These are phyloP conservation scores for Sthenelais limicola DNA, from an alignment of 2,888 invertebrate species.

Conservation along the genomic window DNA sequence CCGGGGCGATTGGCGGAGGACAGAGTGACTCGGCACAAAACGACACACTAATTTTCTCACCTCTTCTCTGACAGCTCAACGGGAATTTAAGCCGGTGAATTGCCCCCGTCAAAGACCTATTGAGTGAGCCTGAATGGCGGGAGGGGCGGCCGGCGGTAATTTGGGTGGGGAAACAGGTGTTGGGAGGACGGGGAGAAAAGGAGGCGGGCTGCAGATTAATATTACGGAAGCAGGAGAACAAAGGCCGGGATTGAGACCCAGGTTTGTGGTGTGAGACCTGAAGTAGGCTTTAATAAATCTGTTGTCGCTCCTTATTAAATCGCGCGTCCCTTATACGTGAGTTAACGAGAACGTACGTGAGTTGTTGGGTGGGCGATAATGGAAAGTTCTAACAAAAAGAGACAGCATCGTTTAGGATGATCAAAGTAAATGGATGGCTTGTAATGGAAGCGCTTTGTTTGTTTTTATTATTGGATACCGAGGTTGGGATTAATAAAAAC, in stretches of 20 bases:
- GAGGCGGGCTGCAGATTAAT: constrained; percentile 18
- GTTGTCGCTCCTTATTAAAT: constrained; percentile 33
- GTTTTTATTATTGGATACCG: no score
- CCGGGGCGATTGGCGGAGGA: background rate
- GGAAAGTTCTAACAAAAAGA: no score
- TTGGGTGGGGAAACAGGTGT: constrained; percentile 16
- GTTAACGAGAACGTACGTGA: no score
- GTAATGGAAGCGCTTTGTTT: no score
- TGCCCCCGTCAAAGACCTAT: constrained; percentile 22
- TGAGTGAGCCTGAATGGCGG: constrained; percentile 17
- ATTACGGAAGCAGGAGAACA: constrained; percentile 23
- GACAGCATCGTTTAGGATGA: no score
- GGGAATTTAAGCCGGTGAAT: constrained; percentile 27
- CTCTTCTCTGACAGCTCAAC: no score
- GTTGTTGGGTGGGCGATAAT: no score
- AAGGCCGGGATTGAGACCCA: constrained; percentile 7
- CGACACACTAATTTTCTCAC: constrained; percentile 21
- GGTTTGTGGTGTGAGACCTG: constrained; percentile 2
- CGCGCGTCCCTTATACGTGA: no score
- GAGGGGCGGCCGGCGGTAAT: background rate
- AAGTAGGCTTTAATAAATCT: constrained; percentile 24
- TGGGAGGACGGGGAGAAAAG: constrained; percentile 7
- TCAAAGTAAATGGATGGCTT: no score
- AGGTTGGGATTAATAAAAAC: no score
- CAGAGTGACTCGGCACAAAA: constrained; percentile 2